phyloP scores from a whole-genome alignment of 1,140 invertebrate genomes.

The Drosophila ficusphila region DNA sequence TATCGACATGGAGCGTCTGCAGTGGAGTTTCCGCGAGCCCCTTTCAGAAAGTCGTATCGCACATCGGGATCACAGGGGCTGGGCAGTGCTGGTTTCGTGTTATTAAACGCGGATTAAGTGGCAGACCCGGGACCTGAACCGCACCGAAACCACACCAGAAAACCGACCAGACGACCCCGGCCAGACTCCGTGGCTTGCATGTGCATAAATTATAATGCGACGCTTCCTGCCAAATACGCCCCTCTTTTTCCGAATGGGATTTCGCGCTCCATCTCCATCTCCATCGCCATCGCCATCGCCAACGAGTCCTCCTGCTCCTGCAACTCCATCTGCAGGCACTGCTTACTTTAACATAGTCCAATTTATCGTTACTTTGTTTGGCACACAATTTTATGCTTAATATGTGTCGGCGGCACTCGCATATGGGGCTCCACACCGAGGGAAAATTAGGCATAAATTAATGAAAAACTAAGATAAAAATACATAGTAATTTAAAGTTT shows the following conservation, averaged over 20 bases:
- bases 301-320: constrained; percentile 3
- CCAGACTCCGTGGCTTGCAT: constrained; percentile 78
- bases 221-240: constrained; percentile 59
- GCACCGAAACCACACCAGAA: constrained; percentile 25
- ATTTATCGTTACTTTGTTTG: constrained; percentile 74
- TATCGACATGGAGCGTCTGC: constrained; percentile 48
- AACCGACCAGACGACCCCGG: constrained; percentile 33
- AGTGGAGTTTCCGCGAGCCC: constrained; percentile 28
- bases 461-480: too few species aligned
- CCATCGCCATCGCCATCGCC: constrained; percentile 13
- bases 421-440: constrained; percentile 39
- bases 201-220: constrained; percentile 77
- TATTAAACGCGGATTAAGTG: constrained; percentile 82
- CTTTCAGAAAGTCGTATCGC: constrained; percentile 6
- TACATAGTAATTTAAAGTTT: too few species aligned
- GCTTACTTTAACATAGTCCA: constrained; percentile 60
- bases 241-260: constrained; percentile 39
- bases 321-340: constrained; percentile 40
- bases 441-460: too few species aligned
- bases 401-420: constrained; percentile 69
- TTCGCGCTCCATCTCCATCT: constrained; percentile 21
- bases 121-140: constrained; percentile 22
- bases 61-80: constrained; percentile 16
- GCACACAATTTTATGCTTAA: constrained; percentile 78
- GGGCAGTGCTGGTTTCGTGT: constrained; percentile 56